phyloP scores from a whole-genome alignment of 2,113 vertebrate species.

The Brachyhypopomus gauderio region DNA sequence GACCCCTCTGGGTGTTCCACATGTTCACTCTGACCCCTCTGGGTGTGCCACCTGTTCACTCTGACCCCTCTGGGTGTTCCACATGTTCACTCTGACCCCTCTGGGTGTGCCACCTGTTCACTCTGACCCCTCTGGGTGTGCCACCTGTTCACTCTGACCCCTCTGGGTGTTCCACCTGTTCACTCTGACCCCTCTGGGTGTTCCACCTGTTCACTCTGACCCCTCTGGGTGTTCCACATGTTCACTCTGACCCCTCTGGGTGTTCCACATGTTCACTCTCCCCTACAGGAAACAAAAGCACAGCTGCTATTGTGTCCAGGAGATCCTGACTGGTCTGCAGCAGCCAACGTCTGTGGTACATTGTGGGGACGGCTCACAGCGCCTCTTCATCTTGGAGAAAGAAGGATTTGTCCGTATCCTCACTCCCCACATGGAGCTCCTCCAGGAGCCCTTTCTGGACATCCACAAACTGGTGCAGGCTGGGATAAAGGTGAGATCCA shows the following conservation, averaged over 20 bases:
- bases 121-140: constrained; percentile 46
- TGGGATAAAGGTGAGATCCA: constrained; percentile 90
- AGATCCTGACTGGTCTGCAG: constrained; percentile 88
- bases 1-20: too few species aligned
- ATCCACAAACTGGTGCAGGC: constrained; percentile 98
- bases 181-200: too few species aligned
- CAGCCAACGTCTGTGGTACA: constrained; percentile 89
- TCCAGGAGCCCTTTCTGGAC: constrained; percentile 96
- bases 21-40: too few species aligned
- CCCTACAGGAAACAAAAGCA: constrained; percentile 95
- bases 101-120: background rate
- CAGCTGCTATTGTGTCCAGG: constrained; percentile 96
- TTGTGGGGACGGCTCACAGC: constrained; percentile 91
- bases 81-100: too few species aligned
- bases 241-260: too few species aligned
- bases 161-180: too few species aligned
- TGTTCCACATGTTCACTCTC: background rate
- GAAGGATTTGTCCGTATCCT: constrained; percentile 95
- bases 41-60: background rate
- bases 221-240: too few species aligned
- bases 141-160: background rate
- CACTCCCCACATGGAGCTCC: constrained; percentile 84
- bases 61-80: too few species aligned
- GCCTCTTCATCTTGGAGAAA: constrained; percentile 95
- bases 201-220: too few species aligned